Evolutionary conservation across 2,113 vertebrate genomes (phyloP).

Genomic region (Genyomyrus donnyi): DNA sequence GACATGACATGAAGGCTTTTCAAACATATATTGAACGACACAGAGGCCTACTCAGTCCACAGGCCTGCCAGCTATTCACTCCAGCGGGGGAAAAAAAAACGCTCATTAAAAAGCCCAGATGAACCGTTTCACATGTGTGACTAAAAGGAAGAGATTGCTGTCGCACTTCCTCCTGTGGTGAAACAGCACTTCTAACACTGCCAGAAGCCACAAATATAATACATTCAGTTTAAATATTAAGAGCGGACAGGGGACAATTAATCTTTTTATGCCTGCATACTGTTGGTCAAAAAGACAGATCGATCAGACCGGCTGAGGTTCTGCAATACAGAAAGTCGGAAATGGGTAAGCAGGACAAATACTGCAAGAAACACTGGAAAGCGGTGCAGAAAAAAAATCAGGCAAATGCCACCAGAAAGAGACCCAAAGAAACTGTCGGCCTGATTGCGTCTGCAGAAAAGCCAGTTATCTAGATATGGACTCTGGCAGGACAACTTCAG

Average conservation of each 20-base stretch:
- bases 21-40: neutral
- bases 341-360: neutral
- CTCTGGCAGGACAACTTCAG: conserved; percentile 1
- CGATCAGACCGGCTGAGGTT: neutral
- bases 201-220: neutral
- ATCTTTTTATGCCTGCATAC: neutral
- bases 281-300: neutral
- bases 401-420: neutral
- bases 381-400: neutral
- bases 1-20: neutral
- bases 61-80: neutral
- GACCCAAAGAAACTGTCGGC: neutral
- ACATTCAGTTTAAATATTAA: neutral
- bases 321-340: neutral
- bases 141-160: neutral
- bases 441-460: neutral
- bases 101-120: neutral
- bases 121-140: neutral
- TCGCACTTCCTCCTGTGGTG: neutral
- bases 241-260: neutral
- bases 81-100: neutral
- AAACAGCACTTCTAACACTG: neutral
- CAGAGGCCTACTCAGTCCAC: neutral
- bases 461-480: neutral
- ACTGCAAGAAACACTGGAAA: neutral